Percentiles rank a stretch among this genome's conserved stretches.
Evolutionary conservation across 2,113 vertebrate genomes (phyloP).

Genomic region (Typhlomys cinereus): DNA sequence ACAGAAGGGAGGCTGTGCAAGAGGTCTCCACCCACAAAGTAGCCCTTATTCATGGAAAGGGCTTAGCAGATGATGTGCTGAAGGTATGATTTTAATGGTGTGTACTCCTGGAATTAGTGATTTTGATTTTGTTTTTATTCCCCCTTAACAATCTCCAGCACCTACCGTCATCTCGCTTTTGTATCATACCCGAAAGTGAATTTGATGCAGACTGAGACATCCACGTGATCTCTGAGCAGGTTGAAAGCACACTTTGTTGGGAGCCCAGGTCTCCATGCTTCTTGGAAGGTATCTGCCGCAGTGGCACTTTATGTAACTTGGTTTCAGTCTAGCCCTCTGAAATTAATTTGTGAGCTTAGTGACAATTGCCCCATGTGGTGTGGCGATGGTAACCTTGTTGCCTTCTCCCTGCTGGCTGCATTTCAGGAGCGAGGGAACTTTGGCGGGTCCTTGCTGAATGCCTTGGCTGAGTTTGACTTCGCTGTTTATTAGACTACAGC

Average conservation of each 20-base stretch:
- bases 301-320: background rate
- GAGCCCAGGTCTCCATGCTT: background rate
- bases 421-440: background rate
- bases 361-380: background rate
- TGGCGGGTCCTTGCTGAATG: background rate
- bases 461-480: background rate
- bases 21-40: background rate
- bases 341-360: background rate
- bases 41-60: background rate
- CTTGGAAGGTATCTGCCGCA: background rate
- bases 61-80: background rate
- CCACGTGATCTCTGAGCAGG: background rate
- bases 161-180: background rate
- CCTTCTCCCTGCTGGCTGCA: background rate
- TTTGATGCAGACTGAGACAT: background rate
- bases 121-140: background rate
- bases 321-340: background rate
- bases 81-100: background rate
- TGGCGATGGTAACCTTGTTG: background rate
- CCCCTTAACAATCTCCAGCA: background rate
- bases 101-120: background rate
- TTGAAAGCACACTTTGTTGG: slow-evolving; percentile 14
- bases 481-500: no score
- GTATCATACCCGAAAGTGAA: background rate
- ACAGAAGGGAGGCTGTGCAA: background rate